phyloP scores from a whole-genome alignment of 2,888 invertebrate genomes.

The Ametastegia equiseti region DNA sequence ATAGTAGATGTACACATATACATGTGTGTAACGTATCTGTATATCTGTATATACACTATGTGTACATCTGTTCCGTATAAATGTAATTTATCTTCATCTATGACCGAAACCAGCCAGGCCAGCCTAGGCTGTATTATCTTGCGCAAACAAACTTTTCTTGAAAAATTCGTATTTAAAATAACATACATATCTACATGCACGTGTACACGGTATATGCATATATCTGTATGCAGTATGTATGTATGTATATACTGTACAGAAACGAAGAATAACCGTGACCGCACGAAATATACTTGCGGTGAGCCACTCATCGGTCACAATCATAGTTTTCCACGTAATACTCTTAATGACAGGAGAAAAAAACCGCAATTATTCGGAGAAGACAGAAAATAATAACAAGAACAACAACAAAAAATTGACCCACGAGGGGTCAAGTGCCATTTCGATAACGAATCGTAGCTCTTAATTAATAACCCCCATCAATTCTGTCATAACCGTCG shows the following conservation, averaged over 20 bases:
- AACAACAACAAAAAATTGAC: no score
- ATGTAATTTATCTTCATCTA: no score
- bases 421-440: not conserved
- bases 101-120: no score
- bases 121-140: not conserved
- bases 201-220: not conserved
- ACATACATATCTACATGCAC: not conserved
- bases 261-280: not conserved
- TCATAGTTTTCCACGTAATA: not conserved
- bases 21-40: not conserved
- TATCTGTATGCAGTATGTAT: not conserved
- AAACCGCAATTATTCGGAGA: no score
- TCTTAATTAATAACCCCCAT: not conserved
- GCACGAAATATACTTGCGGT: not conserved
- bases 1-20: constrained; percentile 1
- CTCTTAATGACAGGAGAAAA: no score
- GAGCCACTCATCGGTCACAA: not conserved
- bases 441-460: not conserved
- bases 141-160: constrained; percentile 12
- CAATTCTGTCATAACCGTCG: no score
- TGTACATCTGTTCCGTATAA: no score
- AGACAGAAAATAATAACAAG: no score
- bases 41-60: no score
- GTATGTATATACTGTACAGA: not conserved
- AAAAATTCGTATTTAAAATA: not conserved